Evolutionary conservation across 1,140 invertebrate species (phyloP), one percentile per base, ranked within the genome.

Genomic region (Condylostylus longicornis): DNA sequence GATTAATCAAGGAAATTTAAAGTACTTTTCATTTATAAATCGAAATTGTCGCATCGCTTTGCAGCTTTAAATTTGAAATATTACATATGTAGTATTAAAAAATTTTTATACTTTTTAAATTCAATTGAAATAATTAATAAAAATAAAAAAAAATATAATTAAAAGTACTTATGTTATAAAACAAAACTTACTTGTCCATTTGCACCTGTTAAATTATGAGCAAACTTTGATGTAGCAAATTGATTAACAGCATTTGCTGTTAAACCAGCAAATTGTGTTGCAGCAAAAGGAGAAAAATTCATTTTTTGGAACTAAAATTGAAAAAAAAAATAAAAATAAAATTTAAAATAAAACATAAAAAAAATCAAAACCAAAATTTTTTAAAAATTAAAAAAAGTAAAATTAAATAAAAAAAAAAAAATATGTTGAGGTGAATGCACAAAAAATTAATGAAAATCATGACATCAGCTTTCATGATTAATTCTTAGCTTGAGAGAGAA

Each of bases 271-370:
- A 70, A 67, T 28, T 69, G 69, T 17, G 69, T 69, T 13, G 68
- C 66, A 44, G 30, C 12, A 32, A 76, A 76, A 17, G 72, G 71
- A 6, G 72, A 69, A 48, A 75, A 77, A 63, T 76, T 77, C 75
- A 77, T 77, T 37, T 58, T 65, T 23, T 31, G 28, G 23, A 41
- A 22, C 44, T 51, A 27, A 19, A 47, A 47, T 33, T 25, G 20
- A 37, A 49, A 22, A 36, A 42, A 42, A 40, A 38, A 15, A 25
- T 20, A n/a, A n/a, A n/a, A n/a, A n/a, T n/a, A n/a, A n/a, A n/a
- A n/a, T n/a, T n/a, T n/a, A n/a, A n/a, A n/a, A n/a, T n/a, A n/a
- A n/a, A n/a, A n/a, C n/a, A n/a, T n/a, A n/a, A n/a, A n/a, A n/a
- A n/a, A n/a, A n/a, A n/a, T n/a, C n/a, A n/a, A n/a, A n/a, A n/a